Conservation (phyloP, 1,140 invertebrate species). For the Bombus fervidus region DNA sequence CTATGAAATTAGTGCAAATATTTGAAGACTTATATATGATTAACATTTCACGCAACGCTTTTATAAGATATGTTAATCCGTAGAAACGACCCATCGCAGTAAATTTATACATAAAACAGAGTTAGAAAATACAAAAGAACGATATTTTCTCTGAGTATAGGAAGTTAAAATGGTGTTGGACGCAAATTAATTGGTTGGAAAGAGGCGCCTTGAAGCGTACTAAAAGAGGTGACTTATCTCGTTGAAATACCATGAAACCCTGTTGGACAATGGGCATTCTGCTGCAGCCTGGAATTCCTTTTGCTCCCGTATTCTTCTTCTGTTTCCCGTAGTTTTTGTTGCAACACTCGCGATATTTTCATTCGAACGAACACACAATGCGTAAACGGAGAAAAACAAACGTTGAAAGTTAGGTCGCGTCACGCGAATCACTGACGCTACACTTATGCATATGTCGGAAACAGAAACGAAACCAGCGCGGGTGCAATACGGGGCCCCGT, state of each 20-base stretch:
- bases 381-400: neutral
- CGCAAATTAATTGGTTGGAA: conserved; percentile 41
- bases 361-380: conserved; percentile 17
- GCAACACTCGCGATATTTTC: conserved; percentile 1
- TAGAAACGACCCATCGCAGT: neutral
- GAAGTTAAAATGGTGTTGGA: neutral
- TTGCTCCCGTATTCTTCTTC: conserved; percentile 19
- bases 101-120: neutral
- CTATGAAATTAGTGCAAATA: neutral
- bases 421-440: neutral
- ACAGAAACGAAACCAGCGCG: neutral
- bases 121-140: neutral
- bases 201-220: neutral
- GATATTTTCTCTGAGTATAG: neutral
- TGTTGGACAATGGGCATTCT: conserved; percentile 12
- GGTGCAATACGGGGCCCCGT: too few relatives aligned
- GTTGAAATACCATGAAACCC: conserved; percentile 20
- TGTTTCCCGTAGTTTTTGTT: conserved; percentile 7
- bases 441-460: neutral
- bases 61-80: neutral
- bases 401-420: neutral
- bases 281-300: neutral
- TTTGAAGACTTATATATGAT: neutral
- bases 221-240: conserved; percentile 26
- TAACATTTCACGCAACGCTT: too few relatives aligned